Percentiles rank a stretch among this genome's conserved stretches.
Evolutionary conservation across 30 jellyfish, hydroid and myxozoan genomes (phyloP).

Genomic region (Hydra vulgaris): DNA sequence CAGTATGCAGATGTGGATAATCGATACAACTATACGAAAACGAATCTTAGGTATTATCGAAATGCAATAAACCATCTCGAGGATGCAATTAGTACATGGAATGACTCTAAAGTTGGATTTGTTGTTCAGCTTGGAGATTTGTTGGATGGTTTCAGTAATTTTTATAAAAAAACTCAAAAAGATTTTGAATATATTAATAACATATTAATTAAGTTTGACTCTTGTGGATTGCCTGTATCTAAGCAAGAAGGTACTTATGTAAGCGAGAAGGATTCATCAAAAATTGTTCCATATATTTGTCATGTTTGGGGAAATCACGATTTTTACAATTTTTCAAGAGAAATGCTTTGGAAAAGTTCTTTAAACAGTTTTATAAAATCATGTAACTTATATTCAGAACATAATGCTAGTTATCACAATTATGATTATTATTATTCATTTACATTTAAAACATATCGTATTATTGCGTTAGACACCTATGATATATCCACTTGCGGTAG

Average conservation of each 20-base stretch:
- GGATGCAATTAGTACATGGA: slow-evolving; percentile 60
- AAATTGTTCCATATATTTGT: slow-evolving; percentile 45
- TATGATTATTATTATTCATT: slow-evolving; percentile 51
- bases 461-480: slow-evolving; percentile 65
- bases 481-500: slow-evolving; percentile 64
- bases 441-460: slow-evolving; percentile 39
- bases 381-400: not conserved
- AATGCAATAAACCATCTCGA: slow-evolving; percentile 38
- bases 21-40: slow-evolving; percentile 32
- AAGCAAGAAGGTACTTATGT: not conserved
- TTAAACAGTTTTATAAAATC: slow-evolving; percentile 44
- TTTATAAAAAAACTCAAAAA: slow-evolving; percentile 13
- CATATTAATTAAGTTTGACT: slow-evolving; percentile 17
- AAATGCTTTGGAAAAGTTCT: slow-evolving; percentile 33
- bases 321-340: slow-evolving; percentile 69
- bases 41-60: slow-evolving; percentile 55
- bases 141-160: slow-evolving; percentile 62
- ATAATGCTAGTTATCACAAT: not conserved
- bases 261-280: not conserved
- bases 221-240: slow-evolving; percentile 23
- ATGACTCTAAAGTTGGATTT: slow-evolving; percentile 38
- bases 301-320: slow-evolving; percentile 97
- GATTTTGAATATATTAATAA: slow-evolving; percentile 30
- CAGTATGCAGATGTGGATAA: slow-evolving; percentile 70
- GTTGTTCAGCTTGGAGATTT: slow-evolving; percentile 79